Conservation (phyloP, 2,797 vertebrate genomes). For the Loriculus beryllinus region DNA sequence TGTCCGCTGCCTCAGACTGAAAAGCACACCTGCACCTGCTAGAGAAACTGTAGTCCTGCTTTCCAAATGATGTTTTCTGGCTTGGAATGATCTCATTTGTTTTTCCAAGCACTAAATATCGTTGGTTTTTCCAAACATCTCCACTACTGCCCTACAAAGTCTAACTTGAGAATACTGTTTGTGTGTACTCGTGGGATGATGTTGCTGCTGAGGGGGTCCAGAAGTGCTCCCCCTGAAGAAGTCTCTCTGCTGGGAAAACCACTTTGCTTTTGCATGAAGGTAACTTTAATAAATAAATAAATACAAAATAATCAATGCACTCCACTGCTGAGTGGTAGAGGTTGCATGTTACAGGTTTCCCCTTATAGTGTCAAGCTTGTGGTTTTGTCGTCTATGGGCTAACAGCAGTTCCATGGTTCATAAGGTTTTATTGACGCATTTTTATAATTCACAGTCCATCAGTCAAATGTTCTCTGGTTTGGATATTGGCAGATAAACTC, state of each 20-base stretch:
- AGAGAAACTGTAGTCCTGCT: neutral
- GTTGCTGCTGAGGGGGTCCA: neutral
- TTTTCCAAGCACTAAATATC: neutral
- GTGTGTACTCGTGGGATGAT: neutral
- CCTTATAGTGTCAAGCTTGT: neutral
- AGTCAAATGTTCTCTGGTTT: slow-evolving; percentile 7
- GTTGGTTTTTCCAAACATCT: neutral
- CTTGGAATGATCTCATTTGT: neutral
- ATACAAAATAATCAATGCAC: neutral
- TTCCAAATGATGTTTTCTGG: neutral
- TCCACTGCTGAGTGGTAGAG: neutral
- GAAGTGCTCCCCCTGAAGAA: neutral
- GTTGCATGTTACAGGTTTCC: neutral
- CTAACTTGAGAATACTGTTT: neutral
- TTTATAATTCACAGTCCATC: neutral
- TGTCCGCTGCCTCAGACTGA: neutral
- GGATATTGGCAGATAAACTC: neutral
- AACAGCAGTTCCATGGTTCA: neutral
- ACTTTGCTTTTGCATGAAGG: neutral
- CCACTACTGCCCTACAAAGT: neutral
- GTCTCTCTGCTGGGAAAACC: neutral
- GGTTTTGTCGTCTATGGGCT: neutral
- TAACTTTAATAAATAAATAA: neutral
- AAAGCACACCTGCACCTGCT: neutral
- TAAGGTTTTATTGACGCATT: neutral